Evolutionary conservation across 2,888 invertebrate genomes (phyloP), one percentile per base, ranked within the genome.

Genomic region (Lepidocyrtinus sp.): DNA sequence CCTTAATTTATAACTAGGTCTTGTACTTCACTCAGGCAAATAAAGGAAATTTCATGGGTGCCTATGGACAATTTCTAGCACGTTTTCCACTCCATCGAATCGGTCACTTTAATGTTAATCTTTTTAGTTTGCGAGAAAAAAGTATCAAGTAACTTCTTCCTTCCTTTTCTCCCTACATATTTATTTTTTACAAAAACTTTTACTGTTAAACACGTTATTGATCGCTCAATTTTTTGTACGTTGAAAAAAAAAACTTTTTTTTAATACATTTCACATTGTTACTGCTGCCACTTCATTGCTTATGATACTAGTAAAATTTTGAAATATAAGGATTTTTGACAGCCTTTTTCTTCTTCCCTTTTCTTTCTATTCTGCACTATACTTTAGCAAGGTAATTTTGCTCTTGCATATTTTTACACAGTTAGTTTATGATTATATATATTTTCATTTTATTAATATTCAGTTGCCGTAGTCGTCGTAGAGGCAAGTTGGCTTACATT

Each of bases 401-500:
- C 36, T 36, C 36, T 50, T 17, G 50, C 2, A 50, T 50, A 50
- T 50, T 36, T 50, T 50, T 50, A 50, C 50, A 50, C 50, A 50
- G 50, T 50, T 50, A 50, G 50, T 50, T 50, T 50, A 50, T 50
- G 50, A 50, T 17, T 15, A 50, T 50, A 50, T 17, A 50, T 2
- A 50, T 50, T 50, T 50, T 50, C n/a, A n/a, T 50, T 50, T 50
- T 50, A 50, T 50, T 50, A 50, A 50, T 50, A 50, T 50, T 50
- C 50, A 50, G 50, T 50, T 50, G 50, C 17, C 50, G 50, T 50
- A 50, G 2, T 50, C 50, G 50, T 50, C 50, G 50, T 50, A 50
- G 50, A 36, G 50, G 15, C 50, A 7, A 36, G 50, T 50, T 36
- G 50, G 50, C 50, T n/a, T n/a, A n/a, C 17, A n/a, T 50, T 50